These are phyloP conservation scores for Archegozetes longisetosus DNA, from an alignment of 1,140 invertebrate genomes.

Conservation along the genomic window DNA sequence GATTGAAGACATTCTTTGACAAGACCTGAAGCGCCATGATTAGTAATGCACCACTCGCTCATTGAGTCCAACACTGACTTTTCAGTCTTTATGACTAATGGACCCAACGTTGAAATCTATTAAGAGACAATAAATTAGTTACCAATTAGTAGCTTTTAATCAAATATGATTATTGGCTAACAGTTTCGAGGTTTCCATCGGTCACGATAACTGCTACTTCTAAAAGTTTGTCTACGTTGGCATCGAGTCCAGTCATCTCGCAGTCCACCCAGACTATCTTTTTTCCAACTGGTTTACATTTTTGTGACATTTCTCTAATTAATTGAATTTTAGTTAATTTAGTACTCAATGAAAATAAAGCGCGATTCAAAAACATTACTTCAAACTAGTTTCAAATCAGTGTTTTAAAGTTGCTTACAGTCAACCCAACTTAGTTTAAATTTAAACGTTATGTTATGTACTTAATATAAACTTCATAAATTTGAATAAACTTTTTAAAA, in stretches of 20 bases:
- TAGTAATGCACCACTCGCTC: slow-evolving; percentile 59
- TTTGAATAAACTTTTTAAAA: too few species aligned
- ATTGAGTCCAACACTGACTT: slow-evolving; percentile 34
- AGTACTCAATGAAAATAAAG: too few species aligned
- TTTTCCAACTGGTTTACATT: not conserved
- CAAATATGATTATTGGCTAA: not conserved
- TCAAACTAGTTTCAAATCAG: too few species aligned
- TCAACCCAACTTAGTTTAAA: too few species aligned
- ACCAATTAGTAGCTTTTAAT: not conserved
- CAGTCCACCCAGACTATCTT: slow-evolving; percentile 18
- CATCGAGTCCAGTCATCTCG: slow-evolving; percentile 17
- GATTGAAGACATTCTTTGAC: slow-evolving; percentile 50
- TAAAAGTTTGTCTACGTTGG: slow-evolving; percentile 10
- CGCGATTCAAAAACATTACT: too few species aligned
- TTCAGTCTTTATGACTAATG: slow-evolving; percentile 14
- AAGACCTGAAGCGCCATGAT: slow-evolving; percentile 62
- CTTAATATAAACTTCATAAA: too few species aligned
- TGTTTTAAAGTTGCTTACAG: too few species aligned
- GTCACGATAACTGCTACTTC: slow-evolving; percentile 16
- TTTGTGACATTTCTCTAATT: too few species aligned
- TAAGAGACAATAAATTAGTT: not conserved
- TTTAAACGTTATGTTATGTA: too few species aligned
- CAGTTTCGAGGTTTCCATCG: slow-evolving; percentile 6
- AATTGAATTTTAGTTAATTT: too few species aligned
- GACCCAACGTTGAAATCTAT: slow-evolving; percentile 8